These are phyloP conservation scores for Sialia sialis DNA, from an alignment of 2,113 vertebrate species.

Conservation along the genomic window DNA sequence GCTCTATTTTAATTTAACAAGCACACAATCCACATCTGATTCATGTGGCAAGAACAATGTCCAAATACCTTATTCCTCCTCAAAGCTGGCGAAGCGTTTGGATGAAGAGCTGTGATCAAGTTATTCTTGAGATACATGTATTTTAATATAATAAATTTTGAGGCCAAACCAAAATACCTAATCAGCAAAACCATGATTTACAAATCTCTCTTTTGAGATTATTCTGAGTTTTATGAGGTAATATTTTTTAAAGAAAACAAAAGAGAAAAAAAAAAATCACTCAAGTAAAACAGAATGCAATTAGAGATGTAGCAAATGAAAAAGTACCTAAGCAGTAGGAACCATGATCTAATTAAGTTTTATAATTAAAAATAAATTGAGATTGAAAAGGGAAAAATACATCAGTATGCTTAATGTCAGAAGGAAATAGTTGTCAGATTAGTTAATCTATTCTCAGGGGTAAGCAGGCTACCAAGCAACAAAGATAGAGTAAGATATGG, in stretches of 20 bases:
- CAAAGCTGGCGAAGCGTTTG: not conserved
- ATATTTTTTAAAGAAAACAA: not conserved
- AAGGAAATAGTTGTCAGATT: slow-evolving; percentile 37
- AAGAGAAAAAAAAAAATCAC: slow-evolving; percentile 16
- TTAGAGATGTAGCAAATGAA: slow-evolving; percentile 30
- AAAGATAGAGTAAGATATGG: not conserved
- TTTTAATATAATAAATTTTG: not conserved
- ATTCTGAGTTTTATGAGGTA: slow-evolving; percentile 12
- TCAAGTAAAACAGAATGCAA: not conserved
- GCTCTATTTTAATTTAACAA: not conserved
- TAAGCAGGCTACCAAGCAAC: not conserved
- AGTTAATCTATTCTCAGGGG: slow-evolving; percentile 25
- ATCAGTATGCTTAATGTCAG: slow-evolving; percentile 31
- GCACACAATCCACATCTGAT: not conserved
- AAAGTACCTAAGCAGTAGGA: slow-evolving; percentile 43
- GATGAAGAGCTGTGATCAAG: not conserved
- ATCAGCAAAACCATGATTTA: not conserved
- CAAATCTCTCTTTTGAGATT: not conserved
- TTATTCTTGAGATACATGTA: not conserved
- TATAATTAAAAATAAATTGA: slow-evolving; percentile 63
- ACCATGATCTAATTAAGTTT: slow-evolving; percentile 54
- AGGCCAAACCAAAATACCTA: slow-evolving; percentile 20
- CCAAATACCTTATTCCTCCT: not conserved
- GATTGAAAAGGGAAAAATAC: slow-evolving; percentile 47
- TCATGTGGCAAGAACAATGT: not conserved